phyloP scores from a whole-genome alignment of 1,140 invertebrate genomes.

The Lordiphosa clarofinis region DNA sequence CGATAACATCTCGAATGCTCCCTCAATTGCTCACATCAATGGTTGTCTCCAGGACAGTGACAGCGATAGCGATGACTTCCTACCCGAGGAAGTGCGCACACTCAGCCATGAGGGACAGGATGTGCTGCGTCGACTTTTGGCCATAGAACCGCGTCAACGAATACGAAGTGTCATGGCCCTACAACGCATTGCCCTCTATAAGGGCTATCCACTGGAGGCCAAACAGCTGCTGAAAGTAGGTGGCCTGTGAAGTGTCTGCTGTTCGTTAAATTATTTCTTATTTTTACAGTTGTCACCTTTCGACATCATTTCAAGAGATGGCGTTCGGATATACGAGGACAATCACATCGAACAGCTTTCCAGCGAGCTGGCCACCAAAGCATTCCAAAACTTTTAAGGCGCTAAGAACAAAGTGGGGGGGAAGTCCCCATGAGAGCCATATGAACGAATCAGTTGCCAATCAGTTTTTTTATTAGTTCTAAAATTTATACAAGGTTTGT shows the following conservation, averaged over 20 bases:
- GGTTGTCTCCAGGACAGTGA: constrained; percentile 40
- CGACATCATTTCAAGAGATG: constrained; percentile 50
- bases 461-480: not conserved
- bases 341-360: constrained; percentile 16
- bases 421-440: constrained; percentile 7
- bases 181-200: constrained; percentile 81
- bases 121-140: constrained; percentile 77
- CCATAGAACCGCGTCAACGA: constrained; percentile 77
- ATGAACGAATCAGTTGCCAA: constrained; percentile 11
- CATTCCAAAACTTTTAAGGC: constrained; percentile 55
- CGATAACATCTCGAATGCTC: constrained; percentile 34
- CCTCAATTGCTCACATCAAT: constrained; percentile 38
- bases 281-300: constrained; percentile 32
- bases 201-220: constrained; percentile 76
- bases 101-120: constrained; percentile 74
- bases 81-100: constrained; percentile 51
- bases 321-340: constrained; percentile 35
- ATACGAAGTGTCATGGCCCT: constrained; percentile 80
- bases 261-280: not conserved
- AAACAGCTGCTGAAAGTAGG: constrained; percentile 51
- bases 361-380: constrained; percentile 34
- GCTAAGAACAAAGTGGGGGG: not conserved
- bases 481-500: no score
- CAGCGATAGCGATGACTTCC: constrained; percentile 26
- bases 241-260: not conserved